Conservation (phyloP, 2,888 invertebrate genomes). For the Hypsopygia costalis region DNA sequence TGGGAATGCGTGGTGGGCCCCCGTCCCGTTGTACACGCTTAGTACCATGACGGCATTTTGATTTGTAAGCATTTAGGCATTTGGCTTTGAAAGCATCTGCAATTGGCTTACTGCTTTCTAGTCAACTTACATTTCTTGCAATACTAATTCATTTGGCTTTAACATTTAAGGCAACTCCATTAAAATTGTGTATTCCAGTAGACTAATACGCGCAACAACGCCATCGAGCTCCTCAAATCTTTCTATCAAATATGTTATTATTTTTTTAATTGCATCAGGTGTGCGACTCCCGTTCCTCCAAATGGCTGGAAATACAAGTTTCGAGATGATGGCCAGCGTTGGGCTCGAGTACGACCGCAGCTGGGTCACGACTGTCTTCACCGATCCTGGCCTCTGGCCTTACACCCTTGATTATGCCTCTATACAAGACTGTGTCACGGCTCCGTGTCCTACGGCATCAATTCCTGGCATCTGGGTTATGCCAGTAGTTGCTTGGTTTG, state of each 20-base stretch:
- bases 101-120: too few species aligned
- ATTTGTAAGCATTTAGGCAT: too few species aligned
- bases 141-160: too few species aligned
- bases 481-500: conserved; percentile 82
- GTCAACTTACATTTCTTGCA: too few species aligned
- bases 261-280: conserved; percentile 36
- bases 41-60: too few species aligned
- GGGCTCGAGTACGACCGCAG: conserved; percentile 82
- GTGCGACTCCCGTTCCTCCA: conserved; percentile 80
- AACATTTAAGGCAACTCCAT: too few species aligned
- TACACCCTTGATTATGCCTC: conserved; percentile 83
- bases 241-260: not conserved
- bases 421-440: conserved; percentile 76
- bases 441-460: conserved; percentile 78
- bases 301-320: conserved; percentile 78
- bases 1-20: too few species aligned
- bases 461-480: conserved; percentile 83
- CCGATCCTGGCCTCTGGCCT: conserved; percentile 81
- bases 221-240: too few species aligned
- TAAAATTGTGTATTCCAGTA: too few species aligned
- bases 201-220: too few species aligned
- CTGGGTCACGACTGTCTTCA: conserved; percentile 72
- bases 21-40: too few species aligned
- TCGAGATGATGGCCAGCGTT: conserved; percentile 73
- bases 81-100: too few species aligned